These are phyloP conservation scores for Vidua macroura DNA, from an alignment of 2,113 vertebrate species.

Conservation along the genomic window DNA sequence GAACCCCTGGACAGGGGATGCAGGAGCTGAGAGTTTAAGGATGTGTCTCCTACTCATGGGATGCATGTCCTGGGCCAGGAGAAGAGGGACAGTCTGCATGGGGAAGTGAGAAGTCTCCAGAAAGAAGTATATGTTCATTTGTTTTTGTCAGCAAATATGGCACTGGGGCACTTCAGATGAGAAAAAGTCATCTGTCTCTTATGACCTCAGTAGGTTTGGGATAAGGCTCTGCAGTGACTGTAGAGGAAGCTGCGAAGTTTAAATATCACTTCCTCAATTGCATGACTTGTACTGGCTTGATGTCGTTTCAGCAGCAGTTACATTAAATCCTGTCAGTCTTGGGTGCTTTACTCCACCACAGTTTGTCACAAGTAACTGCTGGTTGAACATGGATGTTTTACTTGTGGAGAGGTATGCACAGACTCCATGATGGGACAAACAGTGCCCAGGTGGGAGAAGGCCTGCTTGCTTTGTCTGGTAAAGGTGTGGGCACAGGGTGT, in stretches of 20 bases:
- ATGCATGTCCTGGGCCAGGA: not conserved
- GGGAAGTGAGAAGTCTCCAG: too few relatives aligned
- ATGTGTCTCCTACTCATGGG: not conserved
- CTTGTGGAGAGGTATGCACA: not conserved
- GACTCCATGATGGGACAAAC: not conserved
- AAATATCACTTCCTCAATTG: not conserved
- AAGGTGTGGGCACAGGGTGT: not conserved
- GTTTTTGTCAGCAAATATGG: not conserved
- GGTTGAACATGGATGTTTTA: fast-evolving
- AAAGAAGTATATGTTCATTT: not conserved
- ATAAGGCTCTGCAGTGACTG: not conserved
- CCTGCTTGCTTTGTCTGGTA: too few relatives aligned
- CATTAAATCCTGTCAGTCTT: not conserved
- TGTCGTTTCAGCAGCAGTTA: not conserved
- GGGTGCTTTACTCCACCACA: not conserved
- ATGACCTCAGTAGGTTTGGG: not conserved
- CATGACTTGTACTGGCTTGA: fast-evolving
- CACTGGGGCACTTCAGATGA: not conserved
- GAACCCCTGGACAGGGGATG: not conserved
- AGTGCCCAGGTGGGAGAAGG: not conserved
- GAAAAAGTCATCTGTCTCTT: not conserved
- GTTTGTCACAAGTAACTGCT: not conserved
- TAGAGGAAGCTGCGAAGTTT: not conserved
- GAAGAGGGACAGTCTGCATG: not conserved
- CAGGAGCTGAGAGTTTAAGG: too few relatives aligned